phyloP scores from a whole-genome alignment of 2,888 invertebrate genomes.

The Meghimatium bilineatum region DNA sequence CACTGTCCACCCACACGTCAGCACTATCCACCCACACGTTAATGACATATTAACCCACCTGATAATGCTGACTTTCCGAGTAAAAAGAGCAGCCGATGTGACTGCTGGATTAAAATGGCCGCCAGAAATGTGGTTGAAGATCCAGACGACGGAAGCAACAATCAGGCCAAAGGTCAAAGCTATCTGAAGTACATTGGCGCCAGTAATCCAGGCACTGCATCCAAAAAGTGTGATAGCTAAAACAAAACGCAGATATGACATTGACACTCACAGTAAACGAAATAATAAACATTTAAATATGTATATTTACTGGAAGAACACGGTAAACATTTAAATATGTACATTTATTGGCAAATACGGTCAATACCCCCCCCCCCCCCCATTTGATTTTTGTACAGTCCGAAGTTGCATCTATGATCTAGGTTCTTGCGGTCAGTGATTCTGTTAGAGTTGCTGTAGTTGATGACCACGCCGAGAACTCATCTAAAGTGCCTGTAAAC shows the following conservation, averaged over 20 bases:
- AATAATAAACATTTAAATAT: background rate
- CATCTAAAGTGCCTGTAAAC: constrained; percentile 87
- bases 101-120: constrained; percentile 97
- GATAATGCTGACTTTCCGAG: constrained; percentile 91
- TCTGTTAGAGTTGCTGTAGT: too few relatives aligned
- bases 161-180: constrained; percentile 92
- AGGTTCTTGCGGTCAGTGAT: too few relatives aligned
- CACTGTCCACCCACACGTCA: background rate
- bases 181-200: constrained; percentile 86
- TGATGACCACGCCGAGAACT: background rate
- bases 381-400: too few relatives aligned
- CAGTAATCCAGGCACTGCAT: constrained; percentile 83
- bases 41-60: constrained; percentile 55
- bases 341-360: too few relatives aligned
- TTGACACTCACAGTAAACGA: background rate
- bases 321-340: too few relatives aligned
- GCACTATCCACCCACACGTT: background rate
- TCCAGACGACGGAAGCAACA: constrained; percentile 89
- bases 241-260: background rate
- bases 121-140: constrained; percentile 91
- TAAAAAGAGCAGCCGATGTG: constrained; percentile 89
- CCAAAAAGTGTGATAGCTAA: constrained; percentile 87
- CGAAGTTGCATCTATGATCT: too few relatives aligned
- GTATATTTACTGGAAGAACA: too few relatives aligned
- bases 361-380: background rate